Conservation (phyloP, 2,797 vertebrate species). For the Chelonia mydas region DNA sequence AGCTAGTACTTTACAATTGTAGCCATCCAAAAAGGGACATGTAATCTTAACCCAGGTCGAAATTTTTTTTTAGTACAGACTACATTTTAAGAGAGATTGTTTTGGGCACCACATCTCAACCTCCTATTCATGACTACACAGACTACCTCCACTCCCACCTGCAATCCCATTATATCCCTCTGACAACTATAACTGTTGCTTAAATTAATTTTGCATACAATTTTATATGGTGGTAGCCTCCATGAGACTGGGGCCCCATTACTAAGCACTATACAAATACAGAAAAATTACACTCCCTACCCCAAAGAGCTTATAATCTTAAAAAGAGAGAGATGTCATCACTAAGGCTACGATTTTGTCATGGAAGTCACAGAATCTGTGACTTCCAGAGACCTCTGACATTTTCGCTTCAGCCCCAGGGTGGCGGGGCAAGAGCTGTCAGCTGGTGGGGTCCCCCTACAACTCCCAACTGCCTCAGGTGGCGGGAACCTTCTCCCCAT, state of each 20-base stretch:
- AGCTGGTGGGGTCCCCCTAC: too few relatives aligned
- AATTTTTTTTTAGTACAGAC: not conserved
- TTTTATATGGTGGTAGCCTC: not conserved
- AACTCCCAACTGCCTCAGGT: too few relatives aligned
- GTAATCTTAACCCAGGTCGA: not conserved
- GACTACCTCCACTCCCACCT: not conserved
- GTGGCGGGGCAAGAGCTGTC: too few relatives aligned
- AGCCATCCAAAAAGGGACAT: not conserved
- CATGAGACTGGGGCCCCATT: not conserved
- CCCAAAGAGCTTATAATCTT: not conserved
- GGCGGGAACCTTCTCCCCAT: too few relatives aligned
- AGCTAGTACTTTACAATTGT: not conserved
- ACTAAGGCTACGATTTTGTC: too few relatives aligned
- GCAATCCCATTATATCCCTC: not conserved
- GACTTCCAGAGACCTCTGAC: too few relatives aligned
- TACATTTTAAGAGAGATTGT: not conserved
- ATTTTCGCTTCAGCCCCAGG: too few relatives aligned
- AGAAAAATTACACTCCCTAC: not conserved
- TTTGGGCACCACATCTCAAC: not conserved
- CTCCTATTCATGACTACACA: not conserved
- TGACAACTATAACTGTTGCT: not conserved
- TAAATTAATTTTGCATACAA: not conserved
- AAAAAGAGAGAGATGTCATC: too few relatives aligned
- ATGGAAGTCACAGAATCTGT: too few relatives aligned
- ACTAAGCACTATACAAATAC: not conserved